Conservation (phyloP, 1,140 invertebrate species). For the Uloborus diversus region DNA sequence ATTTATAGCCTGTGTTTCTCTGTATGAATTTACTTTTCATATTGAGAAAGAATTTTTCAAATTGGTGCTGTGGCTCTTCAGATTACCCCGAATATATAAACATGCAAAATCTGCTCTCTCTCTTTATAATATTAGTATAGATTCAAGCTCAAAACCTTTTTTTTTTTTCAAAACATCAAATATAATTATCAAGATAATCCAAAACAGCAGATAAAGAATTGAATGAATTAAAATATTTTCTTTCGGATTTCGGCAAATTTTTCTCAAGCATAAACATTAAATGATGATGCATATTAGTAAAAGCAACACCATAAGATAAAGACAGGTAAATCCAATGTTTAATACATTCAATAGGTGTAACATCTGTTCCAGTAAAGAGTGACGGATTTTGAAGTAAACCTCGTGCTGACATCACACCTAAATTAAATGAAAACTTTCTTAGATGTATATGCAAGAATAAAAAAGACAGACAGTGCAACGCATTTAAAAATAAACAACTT, state of each 20-base stretch:
- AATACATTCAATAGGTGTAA: conserved; percentile 80
- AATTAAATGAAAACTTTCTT: neutral
- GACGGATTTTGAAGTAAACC: conserved; percentile 91
- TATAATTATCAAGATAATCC: conserved; percentile 73
- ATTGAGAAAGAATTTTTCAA: too few species aligned
- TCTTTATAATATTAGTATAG: too few species aligned
- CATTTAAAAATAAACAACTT: too few species aligned
- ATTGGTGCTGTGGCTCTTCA: too few species aligned
- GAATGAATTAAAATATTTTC: conserved; percentile 81
- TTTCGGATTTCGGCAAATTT: conserved; percentile 75
- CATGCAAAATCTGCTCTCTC: too few species aligned
- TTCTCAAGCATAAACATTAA: conserved; percentile 92
- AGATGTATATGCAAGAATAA: neutral
- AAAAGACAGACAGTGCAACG: too few species aligned
- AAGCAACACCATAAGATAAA: conserved; percentile 71
- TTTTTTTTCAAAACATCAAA: neutral
- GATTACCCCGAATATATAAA: too few species aligned
- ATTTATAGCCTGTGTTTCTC: too few species aligned
- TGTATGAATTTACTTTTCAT: too few species aligned
- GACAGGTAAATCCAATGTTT: conserved; percentile 87
- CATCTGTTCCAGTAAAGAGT: conserved; percentile 76
- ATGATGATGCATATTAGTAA: conserved; percentile 90
- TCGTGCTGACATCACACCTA: conserved; percentile 87
- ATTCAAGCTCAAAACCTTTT: too few species aligned
- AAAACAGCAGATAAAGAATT: conserved; percentile 75